Conservation (phyloP, 2,797 vertebrate genomes). For the Chiroxiphia lanceolata region DNA sequence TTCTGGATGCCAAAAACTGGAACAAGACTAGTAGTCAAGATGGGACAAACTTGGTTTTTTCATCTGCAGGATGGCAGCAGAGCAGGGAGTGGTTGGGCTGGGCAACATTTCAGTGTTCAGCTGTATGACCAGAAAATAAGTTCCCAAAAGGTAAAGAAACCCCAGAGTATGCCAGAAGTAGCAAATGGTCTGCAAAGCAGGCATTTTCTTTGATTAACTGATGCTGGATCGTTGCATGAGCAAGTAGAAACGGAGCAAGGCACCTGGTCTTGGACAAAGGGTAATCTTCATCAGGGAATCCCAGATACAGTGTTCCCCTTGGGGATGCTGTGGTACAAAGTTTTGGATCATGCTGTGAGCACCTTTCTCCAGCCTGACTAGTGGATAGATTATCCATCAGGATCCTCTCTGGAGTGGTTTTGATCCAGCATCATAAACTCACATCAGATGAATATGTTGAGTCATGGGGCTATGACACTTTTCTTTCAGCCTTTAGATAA, state of each 20-base stretch:
- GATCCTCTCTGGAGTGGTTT: not conserved
- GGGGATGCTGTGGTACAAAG: not conserved
- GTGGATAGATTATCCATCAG: not conserved
- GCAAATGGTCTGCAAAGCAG: not conserved
- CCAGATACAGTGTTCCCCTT: fast-evolving
- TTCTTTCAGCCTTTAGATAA: not conserved
- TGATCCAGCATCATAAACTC: not conserved
- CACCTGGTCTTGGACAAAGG: not conserved
- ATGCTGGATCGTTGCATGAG: not conserved
- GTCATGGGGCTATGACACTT: not conserved
- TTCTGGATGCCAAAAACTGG: not conserved
- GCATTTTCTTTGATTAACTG: not conserved
- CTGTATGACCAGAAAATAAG: not conserved
- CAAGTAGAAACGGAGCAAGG: not conserved
- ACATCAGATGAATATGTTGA: not conserved
- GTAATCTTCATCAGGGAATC: not conserved
- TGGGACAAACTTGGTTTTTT: not conserved
- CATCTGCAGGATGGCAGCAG: not conserved
- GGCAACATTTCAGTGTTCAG: not conserved
- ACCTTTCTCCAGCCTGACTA: not conserved
- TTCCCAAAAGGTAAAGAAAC: not conserved
- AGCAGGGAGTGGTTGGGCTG: not conserved
- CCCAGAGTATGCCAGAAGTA: not conserved
- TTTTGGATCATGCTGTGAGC: not conserved
- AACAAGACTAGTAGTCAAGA: not conserved